Base-by-base conservation (phyloP, 1,140 invertebrate species). In the Temnothorax longispinosus region DNA sequence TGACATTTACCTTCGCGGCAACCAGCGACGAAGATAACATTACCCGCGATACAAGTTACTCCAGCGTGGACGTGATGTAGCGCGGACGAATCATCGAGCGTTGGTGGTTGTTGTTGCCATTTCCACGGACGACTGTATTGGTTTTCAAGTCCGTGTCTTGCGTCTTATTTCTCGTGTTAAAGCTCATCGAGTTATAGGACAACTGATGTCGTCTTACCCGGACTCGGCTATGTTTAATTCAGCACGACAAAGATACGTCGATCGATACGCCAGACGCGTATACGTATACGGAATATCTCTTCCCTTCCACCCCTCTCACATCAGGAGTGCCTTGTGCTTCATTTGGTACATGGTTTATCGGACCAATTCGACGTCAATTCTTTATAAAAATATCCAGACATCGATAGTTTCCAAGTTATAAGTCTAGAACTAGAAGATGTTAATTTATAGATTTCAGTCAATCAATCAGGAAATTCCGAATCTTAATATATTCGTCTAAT, bases 181-280 rank as follows among this genome's bases (percentile, higher is more conserved):
- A 65, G 85, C 62, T 89, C 67, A 89, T 81, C 87, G 69, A 75
- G 56, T 88, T 86, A 71, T 35, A 60, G 44, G 44, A 67, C 60
- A 69, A 41, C 50, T 78, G 60, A 72, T 58, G 32, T 65, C 54
- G 47, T 56, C 11, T 64, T 81, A 18, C 21, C 11, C 32, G 41
- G 76, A 60, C 7, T 21, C 13, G 58, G 62, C 10, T 72, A 88
- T 88, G 60, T 78, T 88, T 74, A 67, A 88, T 88, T 81, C 60
- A 85, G 65, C 32, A 56, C 18, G 52, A 86, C 64, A 13, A 86
- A 86, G 85, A 86, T 85, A 77, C 60, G 41, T 77, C 41, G 82
- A 86, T 86, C 85, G 52, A 86, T 86, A 86, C 38, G 18, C 15
- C 15, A 44, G 15, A 50, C 10, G n/a, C 35, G 11, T 75, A 27